Evolutionary conservation across 1,140 invertebrate species (phyloP), one percentile per base, ranked within the genome.

Genomic region (Drosophila ironensis): DNA sequence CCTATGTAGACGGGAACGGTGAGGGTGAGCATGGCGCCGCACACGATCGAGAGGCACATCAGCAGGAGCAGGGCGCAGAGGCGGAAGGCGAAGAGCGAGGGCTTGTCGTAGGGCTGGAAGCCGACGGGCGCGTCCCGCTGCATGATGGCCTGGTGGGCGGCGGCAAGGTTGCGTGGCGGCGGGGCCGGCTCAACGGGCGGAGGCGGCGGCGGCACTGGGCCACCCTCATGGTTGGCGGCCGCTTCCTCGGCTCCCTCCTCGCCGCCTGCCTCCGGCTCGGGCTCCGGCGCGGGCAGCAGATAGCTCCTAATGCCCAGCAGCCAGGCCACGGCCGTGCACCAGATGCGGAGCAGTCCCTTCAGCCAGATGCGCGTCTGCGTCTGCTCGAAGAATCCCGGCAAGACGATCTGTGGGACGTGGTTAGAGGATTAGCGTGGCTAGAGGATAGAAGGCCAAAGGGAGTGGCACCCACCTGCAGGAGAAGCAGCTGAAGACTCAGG

Each of bases 381-480:
- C 90, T 99, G 98, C 88, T 99, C 98, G 28, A 99, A 91, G 37
- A 99, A 91, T 0, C 98, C 97, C 4, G 98, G 98, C 33, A 99
- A 91, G 19, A 99, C 97, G 12, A 99, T 97, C 92, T 95, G n/a
- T n/a, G n/a, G n/a, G n/a, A n/a, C n/a, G n/a, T n/a, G n/a, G n/a
- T n/a, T n/a, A n/a, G n/a, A n/a, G n/a, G n/a, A n/a, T n/a, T n/a
- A n/a, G n/a, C n/a, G n/a, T n/a, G n/a, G n/a, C n/a, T n/a, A n/a
- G n/a, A n/a, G n/a, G n/a, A n/a, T n/a, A n/a, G n/a, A n/a, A n/a
- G n/a, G n/a, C n/a, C n/a, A n/a, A n/a, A n/a, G n/a, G 73, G 5
- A 46, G n/a, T 3, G 2, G 2, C 0, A 72, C 63, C 63, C 16
- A 94, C 94, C 92, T 99, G 97, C n/a, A 99, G 91, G 3, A 99